A percentile compares a stretch with the other conserved stretches of the same genome.
phyloP scores from a whole-genome alignment of 2,797 vertebrate species.

The Sebastes vulpes region DNA sequence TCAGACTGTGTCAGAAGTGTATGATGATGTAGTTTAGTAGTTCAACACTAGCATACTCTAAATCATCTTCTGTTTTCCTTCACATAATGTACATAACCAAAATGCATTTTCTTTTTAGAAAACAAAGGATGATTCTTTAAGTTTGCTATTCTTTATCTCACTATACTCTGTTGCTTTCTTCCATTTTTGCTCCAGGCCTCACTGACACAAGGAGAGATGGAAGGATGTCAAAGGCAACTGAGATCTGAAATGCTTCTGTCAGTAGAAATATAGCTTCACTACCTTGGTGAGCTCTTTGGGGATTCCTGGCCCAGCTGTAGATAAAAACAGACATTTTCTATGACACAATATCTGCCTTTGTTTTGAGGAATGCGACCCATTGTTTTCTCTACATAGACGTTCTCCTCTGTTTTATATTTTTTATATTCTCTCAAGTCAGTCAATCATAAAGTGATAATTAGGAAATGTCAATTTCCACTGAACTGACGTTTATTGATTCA shows the following conservation, averaged over 20 bases:
- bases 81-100: neutral
- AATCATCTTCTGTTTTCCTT: neutral
- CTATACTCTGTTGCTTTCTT: neutral
- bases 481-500: neutral
- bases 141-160: neutral
- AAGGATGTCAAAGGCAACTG: conserved; percentile 24
- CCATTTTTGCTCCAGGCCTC: neutral
- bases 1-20: neutral
- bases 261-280: conserved; percentile 36
- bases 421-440: neutral
- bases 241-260: conserved; percentile 26
- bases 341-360: conserved; percentile 1
- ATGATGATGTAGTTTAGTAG: neutral
- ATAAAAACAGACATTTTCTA: conserved; percentile 22
- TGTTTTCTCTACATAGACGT: neutral
- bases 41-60: neutral
- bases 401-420: neutral
- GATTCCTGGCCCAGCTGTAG: conserved; percentile 13
- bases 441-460: neutral
- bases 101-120: neutral
- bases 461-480: neutral
- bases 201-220: conserved; percentile 24
- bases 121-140: neutral
- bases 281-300: conserved; percentile 23
- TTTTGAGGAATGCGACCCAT: neutral